Evolutionary conservation across 1,140 invertebrate genomes (phyloP).

Genomic region (Nephila pilipes): DNA sequence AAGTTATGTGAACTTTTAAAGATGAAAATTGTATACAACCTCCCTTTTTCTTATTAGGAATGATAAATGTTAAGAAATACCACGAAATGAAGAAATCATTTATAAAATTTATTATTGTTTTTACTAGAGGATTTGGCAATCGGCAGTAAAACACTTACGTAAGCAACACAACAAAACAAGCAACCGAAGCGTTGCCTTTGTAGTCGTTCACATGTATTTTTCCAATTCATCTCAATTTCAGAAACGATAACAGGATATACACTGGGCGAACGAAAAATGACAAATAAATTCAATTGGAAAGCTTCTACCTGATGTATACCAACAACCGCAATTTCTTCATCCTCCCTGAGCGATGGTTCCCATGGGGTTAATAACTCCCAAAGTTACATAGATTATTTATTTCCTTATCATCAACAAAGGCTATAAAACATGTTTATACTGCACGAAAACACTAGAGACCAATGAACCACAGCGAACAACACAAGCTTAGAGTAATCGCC

Average conservation of each 20-base stretch:
- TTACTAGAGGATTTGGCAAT: no score
- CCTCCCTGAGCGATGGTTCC: constrained; percentile 10
- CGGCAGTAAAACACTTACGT: no score
- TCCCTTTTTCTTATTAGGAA: no score
- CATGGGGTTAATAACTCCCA: constrained; percentile 29
- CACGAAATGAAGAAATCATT: no score
- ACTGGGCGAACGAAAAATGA: not conserved
- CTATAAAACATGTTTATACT: constrained; percentile 46
- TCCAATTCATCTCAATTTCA: not conserved
- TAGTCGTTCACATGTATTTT: not conserved
- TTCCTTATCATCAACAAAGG: constrained; percentile 55
- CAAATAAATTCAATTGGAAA: constrained; percentile 44
- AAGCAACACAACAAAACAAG: no score
- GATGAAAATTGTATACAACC: no score
- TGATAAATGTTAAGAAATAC: no score
- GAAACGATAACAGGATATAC: not conserved
- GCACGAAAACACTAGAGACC: constrained; percentile 34
- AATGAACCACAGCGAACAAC: constrained; percentile 4
- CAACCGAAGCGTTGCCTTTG: not conserved
- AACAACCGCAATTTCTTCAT: constrained; percentile 54
- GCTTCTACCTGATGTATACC: not conserved
- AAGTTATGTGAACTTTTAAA: no score
- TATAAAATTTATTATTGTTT: no score
- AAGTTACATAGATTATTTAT: constrained; percentile 63
- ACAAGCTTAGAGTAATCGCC: not conserved